Percentiles rank a stretch among this genome's conserved stretches.
Evolutionary conservation across 2,113 vertebrate genomes (phyloP).

Genomic region (Pica pica): DNA sequence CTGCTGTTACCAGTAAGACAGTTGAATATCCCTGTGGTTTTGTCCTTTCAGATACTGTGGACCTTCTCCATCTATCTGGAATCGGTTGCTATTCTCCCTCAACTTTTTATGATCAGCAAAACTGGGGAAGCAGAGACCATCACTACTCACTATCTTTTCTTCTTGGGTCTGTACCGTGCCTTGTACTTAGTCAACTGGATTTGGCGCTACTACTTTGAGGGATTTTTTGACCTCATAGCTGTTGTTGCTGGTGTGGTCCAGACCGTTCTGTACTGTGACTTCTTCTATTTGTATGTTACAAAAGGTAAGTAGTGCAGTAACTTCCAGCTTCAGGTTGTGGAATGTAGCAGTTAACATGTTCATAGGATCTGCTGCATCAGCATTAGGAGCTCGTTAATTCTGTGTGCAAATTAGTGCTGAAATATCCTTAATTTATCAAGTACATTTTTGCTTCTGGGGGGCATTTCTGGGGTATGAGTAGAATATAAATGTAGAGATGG

Average conservation of each 20-base stretch:
- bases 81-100: conserved; percentile 96
- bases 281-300: conserved; percentile 99
- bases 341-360: not conserved
- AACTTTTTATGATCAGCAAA: conserved; percentile 99
- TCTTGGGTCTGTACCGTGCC: conserved; percentile 94
- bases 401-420: not conserved
- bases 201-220: conserved; percentile 99
- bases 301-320: conserved; percentile 81
- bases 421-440: not conserved
- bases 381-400: not conserved
- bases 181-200: conserved; percentile 99
- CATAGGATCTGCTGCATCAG: fast-evolving
- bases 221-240: conserved; percentile 98
- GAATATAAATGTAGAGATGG: not conserved
- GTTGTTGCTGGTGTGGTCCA: conserved; percentile 97
- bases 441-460: not conserved
- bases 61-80: conserved; percentile 99
- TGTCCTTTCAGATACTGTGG: conserved; percentile 87
- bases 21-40: not conserved
- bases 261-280: conserved; percentile 98
- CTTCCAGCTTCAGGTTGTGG: not conserved
- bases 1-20: not conserved
- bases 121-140: conserved; percentile 98
- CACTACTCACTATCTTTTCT: conserved; percentile 98
- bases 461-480: not conserved